Percentiles rank a stretch among this genome's conserved stretches.
phyloP scores from a whole-genome alignment of 2,888 invertebrate genomes.

The Notodonta ziczac region DNA sequence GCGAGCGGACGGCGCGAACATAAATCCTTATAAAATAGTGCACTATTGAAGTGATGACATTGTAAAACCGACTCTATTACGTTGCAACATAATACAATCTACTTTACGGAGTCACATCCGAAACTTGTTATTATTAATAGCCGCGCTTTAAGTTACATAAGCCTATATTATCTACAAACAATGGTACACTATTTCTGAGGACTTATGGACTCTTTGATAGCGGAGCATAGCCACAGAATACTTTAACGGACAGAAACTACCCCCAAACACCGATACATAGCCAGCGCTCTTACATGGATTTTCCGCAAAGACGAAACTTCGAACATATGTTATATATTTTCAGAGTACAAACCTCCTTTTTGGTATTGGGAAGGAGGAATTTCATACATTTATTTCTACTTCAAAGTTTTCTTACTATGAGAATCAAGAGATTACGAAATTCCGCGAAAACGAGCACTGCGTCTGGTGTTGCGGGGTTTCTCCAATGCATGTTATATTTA shows the following conservation, averaged over 20 bases:
- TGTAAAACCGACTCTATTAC: neutral
- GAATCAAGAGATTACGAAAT: no score
- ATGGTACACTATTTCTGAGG: neutral
- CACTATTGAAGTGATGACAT: neutral
- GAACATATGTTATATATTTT: no score
- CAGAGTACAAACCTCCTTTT: no score
- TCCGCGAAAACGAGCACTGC: no score
- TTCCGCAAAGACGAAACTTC: no score
- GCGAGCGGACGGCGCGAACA: constrained; percentile 37
- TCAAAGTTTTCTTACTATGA: no score
- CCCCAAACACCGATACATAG: no score
- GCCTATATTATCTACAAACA: neutral
- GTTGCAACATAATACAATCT: neutral
- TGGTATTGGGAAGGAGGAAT: no score
- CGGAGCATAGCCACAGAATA: neutral
- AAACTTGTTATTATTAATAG: no score
- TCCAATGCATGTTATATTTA: neutral
- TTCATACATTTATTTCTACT: no score
- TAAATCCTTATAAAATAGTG: neutral
- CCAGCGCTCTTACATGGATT: no score
- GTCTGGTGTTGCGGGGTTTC: no score
- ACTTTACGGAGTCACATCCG: neutral
- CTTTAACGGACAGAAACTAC: neutral
- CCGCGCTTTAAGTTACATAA: neutral
- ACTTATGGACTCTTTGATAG: neutral